Evolutionary conservation across 2,888 invertebrate species (phyloP).

Genomic region (Aplocera efformata): DNA sequence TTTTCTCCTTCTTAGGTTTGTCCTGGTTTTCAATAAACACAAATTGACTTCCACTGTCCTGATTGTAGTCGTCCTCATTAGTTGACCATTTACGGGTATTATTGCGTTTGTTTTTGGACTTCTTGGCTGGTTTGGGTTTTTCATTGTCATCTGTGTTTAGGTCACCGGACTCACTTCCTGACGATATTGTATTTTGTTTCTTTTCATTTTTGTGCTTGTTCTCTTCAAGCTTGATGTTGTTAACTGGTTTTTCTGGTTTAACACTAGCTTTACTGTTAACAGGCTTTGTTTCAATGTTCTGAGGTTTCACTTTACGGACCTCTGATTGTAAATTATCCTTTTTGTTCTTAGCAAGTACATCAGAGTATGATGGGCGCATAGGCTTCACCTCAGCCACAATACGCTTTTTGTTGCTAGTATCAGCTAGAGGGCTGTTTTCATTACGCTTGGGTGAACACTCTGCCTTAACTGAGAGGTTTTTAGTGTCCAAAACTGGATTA

Average conservation of each 20-base stretch:
- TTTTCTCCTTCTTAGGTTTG: constrained; percentile 66
- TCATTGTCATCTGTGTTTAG: constrained; percentile 65
- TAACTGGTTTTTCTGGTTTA: constrained; percentile 60
- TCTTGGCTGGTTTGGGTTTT: constrained; percentile 62
- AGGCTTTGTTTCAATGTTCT: constrained; percentile 63
- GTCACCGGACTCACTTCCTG: constrained; percentile 75
- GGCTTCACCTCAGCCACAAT: constrained; percentile 93
- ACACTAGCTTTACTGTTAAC: constrained; percentile 56
- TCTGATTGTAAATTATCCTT: constrained; percentile 74
- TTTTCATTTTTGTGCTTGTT: constrained; percentile 62
- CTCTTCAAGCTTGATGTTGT: constrained; percentile 55
- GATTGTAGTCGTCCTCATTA: constrained; percentile 59
- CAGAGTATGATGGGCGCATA: constrained; percentile 92
- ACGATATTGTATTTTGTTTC: constrained; percentile 64
- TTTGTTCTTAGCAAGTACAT: constrained; percentile 86
- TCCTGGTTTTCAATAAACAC: constrained; percentile 70
- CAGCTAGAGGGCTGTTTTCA: constrained; percentile 71
- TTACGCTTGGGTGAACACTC: constrained; percentile 67
- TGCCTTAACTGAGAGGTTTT: constrained; percentile 45
- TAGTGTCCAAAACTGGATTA: constrained; percentile 49
- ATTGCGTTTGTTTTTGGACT: constrained; percentile 66
- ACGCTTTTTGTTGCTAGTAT: constrained; percentile 82
- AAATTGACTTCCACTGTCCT: constrained; percentile 65
- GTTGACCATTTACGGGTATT: constrained; percentile 80
- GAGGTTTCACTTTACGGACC: constrained; percentile 65